A percentile compares a stretch with the other conserved stretches of the same genome.
These are phyloP conservation scores for Montipora foliosa DNA, from an alignment of 64 coral and sea anemone species.

Conservation along the genomic window DNA sequence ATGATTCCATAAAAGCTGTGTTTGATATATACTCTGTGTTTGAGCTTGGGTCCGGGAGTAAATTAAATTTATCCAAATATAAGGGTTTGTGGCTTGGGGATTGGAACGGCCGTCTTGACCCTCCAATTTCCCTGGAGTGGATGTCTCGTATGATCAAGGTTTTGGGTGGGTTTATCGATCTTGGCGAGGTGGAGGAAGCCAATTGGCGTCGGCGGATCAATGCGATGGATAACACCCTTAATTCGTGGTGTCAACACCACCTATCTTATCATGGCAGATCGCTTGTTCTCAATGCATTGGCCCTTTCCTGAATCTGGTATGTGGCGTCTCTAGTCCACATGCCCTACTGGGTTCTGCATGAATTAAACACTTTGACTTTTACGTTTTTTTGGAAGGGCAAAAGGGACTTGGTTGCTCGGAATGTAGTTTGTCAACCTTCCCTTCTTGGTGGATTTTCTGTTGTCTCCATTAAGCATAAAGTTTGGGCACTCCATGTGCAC, in stretches of 20 bases:
- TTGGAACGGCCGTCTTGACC: background rate
- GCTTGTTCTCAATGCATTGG: background rate
- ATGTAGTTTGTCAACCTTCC: background rate
- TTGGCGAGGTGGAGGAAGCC: background rate
- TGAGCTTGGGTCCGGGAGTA: background rate
- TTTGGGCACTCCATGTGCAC: background rate
- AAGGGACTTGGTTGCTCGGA: background rate
- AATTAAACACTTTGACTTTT: background rate
- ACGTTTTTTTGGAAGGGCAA: background rate
- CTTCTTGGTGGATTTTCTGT: background rate
- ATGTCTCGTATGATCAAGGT: background rate
- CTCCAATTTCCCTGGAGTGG: background rate
- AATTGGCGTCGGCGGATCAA: background rate
- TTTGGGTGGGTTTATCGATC: background rate
- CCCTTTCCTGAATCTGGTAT: background rate
- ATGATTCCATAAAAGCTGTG: background rate
- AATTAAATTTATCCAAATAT: background rate
- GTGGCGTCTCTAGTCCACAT: background rate
- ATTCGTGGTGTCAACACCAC: background rate
- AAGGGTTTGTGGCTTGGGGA: background rate
- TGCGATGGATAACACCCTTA: background rate
- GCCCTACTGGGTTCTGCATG: background rate
- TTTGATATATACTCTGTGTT: background rate
- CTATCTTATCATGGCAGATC: background rate
- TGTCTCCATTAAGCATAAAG: background rate